A percentile compares a stretch with the other conserved stretches of the same genome.
These are phyloP conservation scores for Oryzias celebensis DNA, from an alignment of 2,113 vertebrate genomes.

Conservation along the genomic window DNA sequence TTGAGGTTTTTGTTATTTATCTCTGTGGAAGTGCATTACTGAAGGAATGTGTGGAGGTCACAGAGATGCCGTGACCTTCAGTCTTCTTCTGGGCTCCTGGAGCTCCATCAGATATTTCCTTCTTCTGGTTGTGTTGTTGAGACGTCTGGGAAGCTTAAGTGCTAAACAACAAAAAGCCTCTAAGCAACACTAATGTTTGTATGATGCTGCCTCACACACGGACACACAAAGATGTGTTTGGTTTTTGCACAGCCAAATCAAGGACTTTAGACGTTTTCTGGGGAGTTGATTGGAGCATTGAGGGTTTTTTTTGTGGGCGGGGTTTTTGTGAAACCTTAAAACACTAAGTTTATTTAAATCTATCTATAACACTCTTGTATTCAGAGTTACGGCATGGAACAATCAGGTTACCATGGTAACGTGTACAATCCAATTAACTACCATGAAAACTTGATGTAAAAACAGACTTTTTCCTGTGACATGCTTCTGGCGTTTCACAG, in stretches of 20 bases:
- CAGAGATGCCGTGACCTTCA: background rate
- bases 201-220: too few species aligned
- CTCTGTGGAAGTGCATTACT: too few species aligned
- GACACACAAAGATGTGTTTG: background rate
- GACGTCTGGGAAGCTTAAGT: slow-evolving; percentile 27
- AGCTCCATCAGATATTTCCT: slow-evolving; percentile 12
- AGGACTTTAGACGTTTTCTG: background rate
- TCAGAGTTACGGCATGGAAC: too few species aligned
- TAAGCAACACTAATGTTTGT: slow-evolving; percentile 19
- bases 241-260: background rate
- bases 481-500: too few species aligned
- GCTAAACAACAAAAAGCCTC: slow-evolving; percentile 49
- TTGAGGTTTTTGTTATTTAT: slow-evolving; percentile 20
- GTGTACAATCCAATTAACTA: too few species aligned
- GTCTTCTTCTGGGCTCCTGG: slow-evolving; percentile 22
- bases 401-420: too few species aligned
- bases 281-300: background rate
- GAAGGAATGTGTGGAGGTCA: too few species aligned
- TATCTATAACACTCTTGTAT: background rate
- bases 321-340: slow-evolving; percentile 7
- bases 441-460: too few species aligned
- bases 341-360: slow-evolving; percentile 58
- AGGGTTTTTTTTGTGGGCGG: too few species aligned
- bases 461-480: too few species aligned
- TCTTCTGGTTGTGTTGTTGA: slow-evolving; percentile 27